These are phyloP conservation scores for Champsocephalus gunnari DNA, from an alignment of 2,797 vertebrate species.

Conservation along the genomic window DNA sequence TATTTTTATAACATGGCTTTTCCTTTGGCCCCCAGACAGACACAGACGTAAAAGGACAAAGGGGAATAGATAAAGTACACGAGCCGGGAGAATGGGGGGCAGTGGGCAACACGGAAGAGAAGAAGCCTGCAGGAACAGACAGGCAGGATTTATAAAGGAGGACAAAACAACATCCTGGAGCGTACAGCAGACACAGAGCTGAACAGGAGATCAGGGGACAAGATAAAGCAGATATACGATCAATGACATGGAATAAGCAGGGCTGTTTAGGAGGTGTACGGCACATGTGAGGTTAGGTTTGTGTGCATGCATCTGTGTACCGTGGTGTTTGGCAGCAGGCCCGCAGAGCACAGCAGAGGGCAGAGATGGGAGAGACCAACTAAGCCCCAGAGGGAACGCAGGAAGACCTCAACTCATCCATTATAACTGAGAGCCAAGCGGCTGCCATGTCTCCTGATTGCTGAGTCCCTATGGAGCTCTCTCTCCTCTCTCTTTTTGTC, in stretches of 20 bases:
- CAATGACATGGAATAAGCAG: conserved; percentile 74
- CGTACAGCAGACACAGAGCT: conserved; percentile 48
- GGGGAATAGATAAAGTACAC: conserved; percentile 71
- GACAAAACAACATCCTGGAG: conserved; percentile 70
- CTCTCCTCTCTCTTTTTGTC: conserved; percentile 14
- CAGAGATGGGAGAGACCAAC: conserved; percentile 64
- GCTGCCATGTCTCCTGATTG: conserved; percentile 82
- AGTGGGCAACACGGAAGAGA: conserved; percentile 13
- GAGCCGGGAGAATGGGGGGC: conserved; percentile 3
- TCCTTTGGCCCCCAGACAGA: conserved; percentile 64
- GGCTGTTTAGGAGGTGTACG: conserved; percentile 42
- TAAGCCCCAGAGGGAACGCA: conserved; percentile 65
- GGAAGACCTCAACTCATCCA: conserved; percentile 80
- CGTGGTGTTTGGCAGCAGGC: conserved; percentile 58
- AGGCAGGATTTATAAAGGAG: conserved; percentile 64
- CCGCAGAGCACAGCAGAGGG: conserved; percentile 60
- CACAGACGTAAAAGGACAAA: conserved; percentile 70
- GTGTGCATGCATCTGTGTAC: conserved; percentile 35
- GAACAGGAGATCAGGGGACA: conserved; percentile 56
- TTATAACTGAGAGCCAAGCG: conserved; percentile 81
- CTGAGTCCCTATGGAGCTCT: conserved; percentile 69
- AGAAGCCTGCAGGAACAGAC: conserved; percentile 56
- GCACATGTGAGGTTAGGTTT: conserved; percentile 44
- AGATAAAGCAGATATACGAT: conserved; percentile 70
- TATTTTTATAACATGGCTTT: conserved; percentile 83